Conservation (phyloP, 2,888 invertebrate species). For the Tetragonisca angustula region DNA sequence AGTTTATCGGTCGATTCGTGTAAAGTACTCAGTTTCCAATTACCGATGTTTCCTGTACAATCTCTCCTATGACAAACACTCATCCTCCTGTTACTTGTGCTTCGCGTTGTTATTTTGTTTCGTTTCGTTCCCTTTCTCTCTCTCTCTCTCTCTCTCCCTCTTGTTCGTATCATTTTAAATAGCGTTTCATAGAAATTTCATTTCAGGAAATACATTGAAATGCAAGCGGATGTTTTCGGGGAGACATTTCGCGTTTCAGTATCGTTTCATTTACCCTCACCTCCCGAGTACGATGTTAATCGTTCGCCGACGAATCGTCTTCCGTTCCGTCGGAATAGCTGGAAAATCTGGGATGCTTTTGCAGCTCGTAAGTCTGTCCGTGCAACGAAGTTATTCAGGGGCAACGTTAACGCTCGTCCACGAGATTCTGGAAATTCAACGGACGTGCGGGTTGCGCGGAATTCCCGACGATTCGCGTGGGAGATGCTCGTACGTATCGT, state of each 20-base stretch:
- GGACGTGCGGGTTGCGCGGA: not conserved
- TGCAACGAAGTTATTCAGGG: not conserved
- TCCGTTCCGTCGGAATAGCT: not conserved
- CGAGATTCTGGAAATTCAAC: constrained; percentile 1
- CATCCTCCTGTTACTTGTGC: no score
- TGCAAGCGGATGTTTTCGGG: not conserved
- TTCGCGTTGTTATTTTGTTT: not conserved
- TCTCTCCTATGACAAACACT: not conserved
- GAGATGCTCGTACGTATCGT: not conserved
- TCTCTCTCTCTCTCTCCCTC: no score
- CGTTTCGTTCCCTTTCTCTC: no score
- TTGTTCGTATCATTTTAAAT: not conserved
- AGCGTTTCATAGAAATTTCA: not conserved
- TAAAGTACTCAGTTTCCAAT: not conserved
- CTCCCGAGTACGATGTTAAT: not conserved
- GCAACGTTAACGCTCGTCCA: not conserved
- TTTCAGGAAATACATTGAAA: not conserved
- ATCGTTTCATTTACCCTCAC: not conserved
- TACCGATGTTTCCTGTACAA: not conserved
- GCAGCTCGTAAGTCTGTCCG: not conserved
- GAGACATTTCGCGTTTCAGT: not conserved
- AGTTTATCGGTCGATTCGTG: not conserved
- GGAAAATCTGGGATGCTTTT: constrained; percentile 6
- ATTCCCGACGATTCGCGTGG: constrained; percentile 19
- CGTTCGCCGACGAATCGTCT: not conserved